A percentile compares a stretch with the other conserved stretches of the same genome.
These are phyloP conservation scores for Hemichromis elongatus DNA, from an alignment of 2,113 vertebrate species.

Conservation along the genomic window DNA sequence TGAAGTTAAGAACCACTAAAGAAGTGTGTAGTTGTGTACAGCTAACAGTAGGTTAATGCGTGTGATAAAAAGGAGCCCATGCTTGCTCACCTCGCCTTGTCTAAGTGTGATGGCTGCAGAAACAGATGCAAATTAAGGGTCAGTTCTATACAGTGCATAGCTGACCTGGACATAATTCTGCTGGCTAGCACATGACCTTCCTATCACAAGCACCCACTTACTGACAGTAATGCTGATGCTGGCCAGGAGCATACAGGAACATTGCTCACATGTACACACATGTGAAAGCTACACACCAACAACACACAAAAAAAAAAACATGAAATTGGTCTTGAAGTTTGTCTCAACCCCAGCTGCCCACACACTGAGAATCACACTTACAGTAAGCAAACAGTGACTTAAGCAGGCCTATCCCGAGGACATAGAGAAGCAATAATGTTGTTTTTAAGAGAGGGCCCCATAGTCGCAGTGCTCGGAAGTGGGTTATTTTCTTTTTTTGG, in stretches of 20 bases:
- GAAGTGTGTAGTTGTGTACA: neutral
- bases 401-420: slow-evolving; percentile 38
- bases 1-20: neutral
- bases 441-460: slow-evolving; percentile 20
- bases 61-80: neutral
- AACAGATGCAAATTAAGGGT: slow-evolving; percentile 14
- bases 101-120: neutral
- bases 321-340: slow-evolving; percentile 43
- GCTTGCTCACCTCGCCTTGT: neutral
- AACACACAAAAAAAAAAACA: slow-evolving; percentile 14
- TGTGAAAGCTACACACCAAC: neutral
- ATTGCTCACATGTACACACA: neutral
- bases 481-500: neutral
- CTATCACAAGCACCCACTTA: slow-evolving; percentile 18
- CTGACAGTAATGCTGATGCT: slow-evolving; percentile 17
- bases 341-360: slow-evolving; percentile 29
- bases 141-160: slow-evolving; percentile 21
- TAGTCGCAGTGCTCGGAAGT: neutral
- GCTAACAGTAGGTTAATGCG: neutral
- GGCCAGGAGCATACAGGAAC: slow-evolving; percentile 12
- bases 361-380: slow-evolving; percentile 15
- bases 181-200: slow-evolving; percentile 40
- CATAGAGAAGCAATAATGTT: slow-evolving; percentile 13
- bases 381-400: slow-evolving; percentile 27
- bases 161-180: slow-evolving; percentile 49